These are phyloP conservation scores for Elysia crispata DNA, from an alignment of 2,888 invertebrate genomes.

Conservation along the genomic window DNA sequence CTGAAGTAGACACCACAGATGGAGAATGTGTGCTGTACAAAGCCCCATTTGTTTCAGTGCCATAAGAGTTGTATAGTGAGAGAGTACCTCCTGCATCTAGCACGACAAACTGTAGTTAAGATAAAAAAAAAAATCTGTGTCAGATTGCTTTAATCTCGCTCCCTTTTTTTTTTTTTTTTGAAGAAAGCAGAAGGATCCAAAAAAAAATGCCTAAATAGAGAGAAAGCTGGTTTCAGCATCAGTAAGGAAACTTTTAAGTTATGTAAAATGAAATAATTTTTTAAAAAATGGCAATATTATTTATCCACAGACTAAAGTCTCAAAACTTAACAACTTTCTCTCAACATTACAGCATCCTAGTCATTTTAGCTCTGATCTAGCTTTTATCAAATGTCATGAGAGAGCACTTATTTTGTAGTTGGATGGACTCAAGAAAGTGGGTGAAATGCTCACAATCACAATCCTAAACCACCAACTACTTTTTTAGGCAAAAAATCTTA, in stretches of 20 bases:
- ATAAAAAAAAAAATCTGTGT: not conserved
- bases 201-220: not conserved
- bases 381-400: too few species aligned
- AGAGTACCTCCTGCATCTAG: constrained; percentile 93
- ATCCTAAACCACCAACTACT: not conserved
- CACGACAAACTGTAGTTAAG: constrained; percentile 77
- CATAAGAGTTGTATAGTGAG: constrained; percentile 72
- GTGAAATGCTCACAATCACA: not conserved
- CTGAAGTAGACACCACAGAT: constrained; percentile 83
- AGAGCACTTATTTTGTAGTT: too few species aligned
- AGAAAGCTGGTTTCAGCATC: not conserved
- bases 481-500: not conserved
- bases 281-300: not conserved
- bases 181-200: not conserved
- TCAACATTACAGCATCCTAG: too few species aligned
- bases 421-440: too few species aligned
- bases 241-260: not conserved
- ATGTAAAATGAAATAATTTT: not conserved
- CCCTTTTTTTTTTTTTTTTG: not conserved
- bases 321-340: too few species aligned
- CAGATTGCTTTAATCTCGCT: not conserved
- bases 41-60: constrained; percentile 67
- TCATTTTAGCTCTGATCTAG: too few species aligned
- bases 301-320: too few species aligned
- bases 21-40: constrained; percentile 74